Evolutionary conservation across 1,140 invertebrate species (phyloP), one percentile per base, ranked within the genome.

Genomic region (Pseudomyrmex concolor): DNA sequence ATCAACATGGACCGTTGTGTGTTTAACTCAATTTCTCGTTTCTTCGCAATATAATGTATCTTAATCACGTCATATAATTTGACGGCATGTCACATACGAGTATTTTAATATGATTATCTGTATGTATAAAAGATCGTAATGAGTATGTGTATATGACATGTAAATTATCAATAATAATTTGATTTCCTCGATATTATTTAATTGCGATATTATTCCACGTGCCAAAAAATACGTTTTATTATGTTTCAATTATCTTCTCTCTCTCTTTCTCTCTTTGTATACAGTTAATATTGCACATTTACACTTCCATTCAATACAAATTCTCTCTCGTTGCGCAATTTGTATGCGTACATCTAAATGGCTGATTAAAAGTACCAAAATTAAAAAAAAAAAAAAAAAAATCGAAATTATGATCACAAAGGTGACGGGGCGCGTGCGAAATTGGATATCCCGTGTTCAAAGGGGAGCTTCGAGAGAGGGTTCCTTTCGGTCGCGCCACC

Each of bases 31-130:
- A 63, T 50, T 59, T 59, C 4, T 59, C 4, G 19, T 25, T 9
- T 60, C 43, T 59, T 60, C n/a, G 8, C 67, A 66, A 70, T 50
- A 15, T 17, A 50, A 59, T 55, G 17, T 2, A 57, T 78, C 76
- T 78, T 78, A 25, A 76, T 76, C 19, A 80, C 43, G 8, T 5
- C 48, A 19, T 54, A 17, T 50, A 54, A 80, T 76, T 51, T 10
- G n/a, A 25, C 34, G 51, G 51, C 5, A 48, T 15, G 2, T 19
- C 57, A 57, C 0, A 34, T 10, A 10, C 9, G 22, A 51, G 9
- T 12, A 2, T 77, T 67, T 19, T 13, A 8, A 13, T 10, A 25
- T 25, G 25, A 2, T n/a, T 25, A 43, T 48, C 34, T 5, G 34
- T 74, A 74, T 5, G 34, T 74, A 74, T n/a, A n/a, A 54, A 25